Evolutionary conservation across 2,888 invertebrate species (phyloP).

Genomic region (Drosophila multiciliata): DNA sequence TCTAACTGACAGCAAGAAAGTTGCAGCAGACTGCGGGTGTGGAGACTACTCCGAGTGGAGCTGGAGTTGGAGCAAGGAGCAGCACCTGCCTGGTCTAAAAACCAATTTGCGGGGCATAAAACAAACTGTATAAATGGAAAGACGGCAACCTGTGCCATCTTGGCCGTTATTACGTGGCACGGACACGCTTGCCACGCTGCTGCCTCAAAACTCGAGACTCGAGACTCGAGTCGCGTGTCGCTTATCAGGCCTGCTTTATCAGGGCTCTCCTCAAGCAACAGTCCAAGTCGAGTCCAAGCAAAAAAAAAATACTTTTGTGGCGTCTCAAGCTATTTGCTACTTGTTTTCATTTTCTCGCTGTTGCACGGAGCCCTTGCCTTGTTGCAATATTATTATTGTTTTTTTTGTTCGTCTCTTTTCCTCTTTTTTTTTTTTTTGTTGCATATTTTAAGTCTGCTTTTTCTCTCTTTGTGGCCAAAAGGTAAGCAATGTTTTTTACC

Average conservation of each 20-base stretch:
- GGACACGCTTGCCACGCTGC: slow-evolving; percentile 30
- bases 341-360: slow-evolving; percentile 65
- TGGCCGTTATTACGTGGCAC: slow-evolving; percentile 39
- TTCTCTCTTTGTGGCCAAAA: slow-evolving; percentile 2
- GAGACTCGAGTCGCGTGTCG: slow-evolving; percentile 74
- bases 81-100: slow-evolving; percentile 58
- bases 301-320: slow-evolving; percentile 59
- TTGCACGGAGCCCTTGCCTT: slow-evolving; percentile 39
- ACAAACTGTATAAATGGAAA: slow-evolving; percentile 64
- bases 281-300: slow-evolving; percentile 14
- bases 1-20: slow-evolving; percentile 62
- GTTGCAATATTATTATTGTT: slow-evolving; percentile 67
- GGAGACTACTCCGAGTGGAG: neutral
- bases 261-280: slow-evolving; percentile 28
- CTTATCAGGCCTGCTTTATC: slow-evolving; percentile 74
- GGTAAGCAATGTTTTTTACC: slow-evolving; percentile 7
- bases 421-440: slow-evolving; percentile 27
- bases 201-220: slow-evolving; percentile 26
- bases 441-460: slow-evolving; percentile 69
- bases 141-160: slow-evolving; percentile 18
- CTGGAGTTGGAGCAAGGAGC: neutral
- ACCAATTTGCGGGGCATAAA: slow-evolving; percentile 79
- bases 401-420: slow-evolving; percentile 1
- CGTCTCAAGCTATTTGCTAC: slow-evolving; percentile 77
- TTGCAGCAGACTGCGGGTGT: slow-evolving; percentile 3